phyloP scores from a whole-genome alignment of 2,888 invertebrate species.

The Oeneis ivallda region DNA sequence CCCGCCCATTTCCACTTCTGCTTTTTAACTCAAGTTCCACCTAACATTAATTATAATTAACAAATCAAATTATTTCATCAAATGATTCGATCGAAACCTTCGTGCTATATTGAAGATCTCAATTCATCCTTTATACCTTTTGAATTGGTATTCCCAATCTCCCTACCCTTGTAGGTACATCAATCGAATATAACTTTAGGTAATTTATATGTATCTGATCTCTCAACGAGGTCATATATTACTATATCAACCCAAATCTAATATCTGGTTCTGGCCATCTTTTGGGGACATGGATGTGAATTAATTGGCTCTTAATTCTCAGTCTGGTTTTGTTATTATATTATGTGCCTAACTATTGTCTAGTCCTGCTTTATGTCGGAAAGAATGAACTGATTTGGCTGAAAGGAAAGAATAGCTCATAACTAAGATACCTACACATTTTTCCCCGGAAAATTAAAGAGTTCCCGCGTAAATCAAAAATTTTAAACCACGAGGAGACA shows the following conservation, averaged over 20 bases:
- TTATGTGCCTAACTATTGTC: not conserved
- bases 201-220: not conserved
- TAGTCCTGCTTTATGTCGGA: no score
- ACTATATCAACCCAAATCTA: not conserved
- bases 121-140: constrained; percentile 15
- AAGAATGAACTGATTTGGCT: no score
- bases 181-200: constrained; percentile 6
- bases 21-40: no score
- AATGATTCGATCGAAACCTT: not conserved
- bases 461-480: no score
- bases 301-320: not conserved
- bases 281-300: not conserved
- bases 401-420: no score
- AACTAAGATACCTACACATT: no score
- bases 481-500: no score
- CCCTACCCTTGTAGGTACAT: constrained; percentile 6
- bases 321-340: not conserved
- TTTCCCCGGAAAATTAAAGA: no score
- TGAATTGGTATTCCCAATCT: constrained; percentile 6
- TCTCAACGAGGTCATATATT: constrained; percentile 10
- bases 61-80: not conserved
- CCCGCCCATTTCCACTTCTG: no score
- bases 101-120: not conserved
- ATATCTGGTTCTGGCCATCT: not conserved
- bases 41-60: constrained; percentile 16